Evolutionary conservation across 2,888 invertebrate genomes (phyloP).

Genomic region (Brenthis ino): DNA sequence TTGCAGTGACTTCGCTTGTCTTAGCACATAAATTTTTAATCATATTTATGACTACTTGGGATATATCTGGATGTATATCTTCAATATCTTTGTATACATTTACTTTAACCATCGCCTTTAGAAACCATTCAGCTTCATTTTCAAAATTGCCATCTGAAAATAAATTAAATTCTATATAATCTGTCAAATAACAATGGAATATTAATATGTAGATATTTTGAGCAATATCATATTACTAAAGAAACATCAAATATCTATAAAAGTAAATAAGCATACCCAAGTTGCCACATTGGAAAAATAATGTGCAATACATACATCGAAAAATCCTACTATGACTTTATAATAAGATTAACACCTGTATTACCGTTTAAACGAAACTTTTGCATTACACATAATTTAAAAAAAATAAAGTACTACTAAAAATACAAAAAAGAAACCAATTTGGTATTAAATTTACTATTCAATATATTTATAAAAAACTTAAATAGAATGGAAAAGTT

Average conservation of each 20-base stretch:
- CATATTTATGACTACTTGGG: constrained; percentile 49
- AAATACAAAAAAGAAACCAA: background rate
- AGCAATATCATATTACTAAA: constrained; percentile 74
- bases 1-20: constrained; percentile 42
- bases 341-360: constrained; percentile 40
- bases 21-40: constrained; percentile 41
- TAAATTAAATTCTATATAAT: background rate
- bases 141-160: constrained; percentile 25
- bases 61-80: constrained; percentile 38
- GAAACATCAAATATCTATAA: constrained; percentile 63
- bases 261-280: constrained; percentile 59
- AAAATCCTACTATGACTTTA: constrained; percentile 44
- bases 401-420: constrained; percentile 9
- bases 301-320: constrained; percentile 46
- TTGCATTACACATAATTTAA: constrained; percentile 43
- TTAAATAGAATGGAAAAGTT: constrained; percentile 50
- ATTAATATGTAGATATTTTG: background rate
- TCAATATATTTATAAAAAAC: constrained; percentile 7
- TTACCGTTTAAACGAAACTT: constrained; percentile 46
- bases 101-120: constrained; percentile 18
- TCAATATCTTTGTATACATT: constrained; percentile 14
- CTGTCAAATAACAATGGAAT: background rate
- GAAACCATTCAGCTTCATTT: constrained; percentile 25
- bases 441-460: background rate
- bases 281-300: constrained; percentile 54